A percentile compares a stretch with the other conserved stretches of the same genome.
phyloP scores from a whole-genome alignment of 1,140 invertebrate genomes.

The Chymomyza costata region DNA sequence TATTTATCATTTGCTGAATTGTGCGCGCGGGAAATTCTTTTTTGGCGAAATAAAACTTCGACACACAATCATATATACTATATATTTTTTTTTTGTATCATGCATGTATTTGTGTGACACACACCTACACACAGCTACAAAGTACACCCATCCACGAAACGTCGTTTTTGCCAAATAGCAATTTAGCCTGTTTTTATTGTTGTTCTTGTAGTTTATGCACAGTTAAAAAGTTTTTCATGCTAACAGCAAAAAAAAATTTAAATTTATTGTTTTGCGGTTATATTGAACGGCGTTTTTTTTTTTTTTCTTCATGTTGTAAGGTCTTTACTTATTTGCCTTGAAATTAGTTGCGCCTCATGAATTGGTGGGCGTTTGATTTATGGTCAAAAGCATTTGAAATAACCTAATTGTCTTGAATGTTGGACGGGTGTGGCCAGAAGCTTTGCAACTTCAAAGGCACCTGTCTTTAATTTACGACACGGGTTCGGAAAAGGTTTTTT shows the following conservation, averaged over 20 bases:
- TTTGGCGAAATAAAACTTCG: no score
- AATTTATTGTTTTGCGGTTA: slow-evolving; percentile 70
- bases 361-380: slow-evolving; percentile 71
- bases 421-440: no score
- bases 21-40: slow-evolving; percentile 22
- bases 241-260: slow-evolving; percentile 58
- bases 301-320: no score
- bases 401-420: slow-evolving; percentile 64
- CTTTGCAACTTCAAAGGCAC: no score
- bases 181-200: slow-evolving; percentile 9
- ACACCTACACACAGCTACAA: slow-evolving; percentile 23
- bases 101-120: slow-evolving; percentile 62
- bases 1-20: slow-evolving; percentile 64
- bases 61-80: no score
- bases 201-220: slow-evolving; percentile 42
- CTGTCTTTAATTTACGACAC: no score
- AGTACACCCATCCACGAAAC: background rate
- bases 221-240: slow-evolving; percentile 56
- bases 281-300: slow-evolving; percentile 41
- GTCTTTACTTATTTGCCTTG: slow-evolving; percentile 33
- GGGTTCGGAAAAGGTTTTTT: no score
- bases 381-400: slow-evolving; percentile 47
- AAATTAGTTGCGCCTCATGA: slow-evolving; percentile 55
- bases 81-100: no score
- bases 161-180: background rate